phyloP scores from a whole-genome alignment of 1,140 invertebrate species.

The Venustaconcha ellipsiformis region DNA sequence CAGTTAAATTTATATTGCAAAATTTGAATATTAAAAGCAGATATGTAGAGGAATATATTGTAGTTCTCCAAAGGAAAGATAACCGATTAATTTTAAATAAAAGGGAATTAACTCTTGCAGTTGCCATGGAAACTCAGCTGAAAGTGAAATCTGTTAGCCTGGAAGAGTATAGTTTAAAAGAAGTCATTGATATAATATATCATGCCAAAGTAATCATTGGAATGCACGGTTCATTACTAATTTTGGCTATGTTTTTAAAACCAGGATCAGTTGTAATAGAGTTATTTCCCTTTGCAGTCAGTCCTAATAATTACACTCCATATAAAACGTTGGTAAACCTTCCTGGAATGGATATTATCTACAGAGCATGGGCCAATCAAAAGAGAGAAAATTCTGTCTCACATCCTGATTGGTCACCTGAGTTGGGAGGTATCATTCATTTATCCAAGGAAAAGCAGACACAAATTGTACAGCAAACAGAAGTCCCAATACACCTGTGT shows the following conservation, averaged over 20 bases:
- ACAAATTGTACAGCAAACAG: conserved; percentile 58
- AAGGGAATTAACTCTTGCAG: conserved; percentile 57
- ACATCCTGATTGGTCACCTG: conserved; percentile 63
- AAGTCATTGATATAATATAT: conserved; percentile 63
- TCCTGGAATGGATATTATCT: conserved; percentile 61
- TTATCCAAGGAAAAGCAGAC: conserved; percentile 60
- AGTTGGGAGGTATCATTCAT: conserved; percentile 69
- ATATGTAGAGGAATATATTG: conserved; percentile 38
- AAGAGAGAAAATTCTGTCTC: conserved; percentile 59
- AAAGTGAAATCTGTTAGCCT: conserved; percentile 59
- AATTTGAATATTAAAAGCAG: conserved; percentile 29
- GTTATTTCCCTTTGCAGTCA: conserved; percentile 78
- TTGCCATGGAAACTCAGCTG: conserved; percentile 50
- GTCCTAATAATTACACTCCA: conserved; percentile 69
- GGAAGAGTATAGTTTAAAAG: conserved; percentile 54
- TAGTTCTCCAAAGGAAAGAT: conserved; percentile 68
- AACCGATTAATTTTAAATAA: conserved; percentile 72
- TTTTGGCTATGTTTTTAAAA: conserved; percentile 92
- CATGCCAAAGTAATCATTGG: conserved; percentile 83
- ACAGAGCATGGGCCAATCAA: conserved; percentile 69
- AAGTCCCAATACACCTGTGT: conserved; percentile 69
- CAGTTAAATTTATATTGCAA: conserved; percentile 34
- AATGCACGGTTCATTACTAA: conserved; percentile 96
- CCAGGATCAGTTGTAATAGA: conserved; percentile 96
- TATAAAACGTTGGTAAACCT: conserved; percentile 68